Evolutionary conservation across 37 sponge, comb jelly and placozoan genomes (phyloP).

Genomic region (Halisarca cf. caerulea): DNA sequence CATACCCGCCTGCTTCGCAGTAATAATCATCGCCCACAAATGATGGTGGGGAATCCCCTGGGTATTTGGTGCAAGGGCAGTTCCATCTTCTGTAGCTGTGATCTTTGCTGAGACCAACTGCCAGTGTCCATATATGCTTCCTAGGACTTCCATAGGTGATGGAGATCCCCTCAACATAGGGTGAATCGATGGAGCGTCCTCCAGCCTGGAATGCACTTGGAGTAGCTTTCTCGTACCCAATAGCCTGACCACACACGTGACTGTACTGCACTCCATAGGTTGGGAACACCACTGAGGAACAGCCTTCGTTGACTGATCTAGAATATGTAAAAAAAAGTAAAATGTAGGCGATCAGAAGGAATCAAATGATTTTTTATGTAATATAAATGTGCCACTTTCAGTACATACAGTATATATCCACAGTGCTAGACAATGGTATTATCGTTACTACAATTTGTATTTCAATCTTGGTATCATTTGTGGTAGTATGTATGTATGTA

Average conservation of each 20-base stretch:
- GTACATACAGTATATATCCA: no score
- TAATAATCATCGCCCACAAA: conserved; percentile 9
- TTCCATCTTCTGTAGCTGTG: neutral
- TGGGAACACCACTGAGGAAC: neutral
- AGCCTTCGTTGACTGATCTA: neutral
- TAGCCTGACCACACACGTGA: conserved; percentile 5
- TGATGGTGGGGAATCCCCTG: conserved; percentile 7
- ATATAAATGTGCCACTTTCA: no score
- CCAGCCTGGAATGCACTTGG: neutral
- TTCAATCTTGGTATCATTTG: no score
- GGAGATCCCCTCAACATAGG: conserved; percentile 18
- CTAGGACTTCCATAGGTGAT: neutral
- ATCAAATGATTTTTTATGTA: no score
- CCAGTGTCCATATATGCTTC: conserved; percentile 19
- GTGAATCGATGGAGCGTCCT: neutral
- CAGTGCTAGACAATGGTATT: no score
- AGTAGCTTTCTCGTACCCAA: conserved; percentile 7
- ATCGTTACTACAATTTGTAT: no score
- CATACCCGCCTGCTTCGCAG: conserved; percentile 2
- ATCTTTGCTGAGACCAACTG: neutral
- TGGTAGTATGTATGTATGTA: no score
- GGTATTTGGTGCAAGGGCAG: conserved; percentile 13
- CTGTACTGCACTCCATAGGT: neutral
- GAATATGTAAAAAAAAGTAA: neutral
- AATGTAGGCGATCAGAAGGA: no score